Conservation (phyloP, 2,888 invertebrate genomes). For the Cistogaster globosa region DNA sequence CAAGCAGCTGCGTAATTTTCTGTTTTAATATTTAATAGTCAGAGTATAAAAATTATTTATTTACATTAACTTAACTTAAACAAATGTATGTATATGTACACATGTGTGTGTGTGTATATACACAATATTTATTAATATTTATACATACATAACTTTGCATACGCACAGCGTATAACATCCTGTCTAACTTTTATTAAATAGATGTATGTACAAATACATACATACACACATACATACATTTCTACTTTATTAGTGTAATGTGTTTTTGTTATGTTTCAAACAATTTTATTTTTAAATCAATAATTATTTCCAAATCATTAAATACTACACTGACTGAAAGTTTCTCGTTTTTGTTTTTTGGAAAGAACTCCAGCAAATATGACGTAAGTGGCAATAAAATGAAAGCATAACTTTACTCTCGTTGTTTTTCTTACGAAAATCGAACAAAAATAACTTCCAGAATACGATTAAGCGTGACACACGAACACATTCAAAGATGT, state of each 20-base stretch:
- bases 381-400: neutral
- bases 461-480: neutral
- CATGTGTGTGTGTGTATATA: neutral
- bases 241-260: neutral
- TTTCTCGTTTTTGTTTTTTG: neutral
- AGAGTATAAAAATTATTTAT: too few relatives aligned
- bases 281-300: conserved; percentile 56
- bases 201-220: neutral
- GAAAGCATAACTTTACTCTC: neutral
- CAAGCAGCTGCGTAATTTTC: conserved; percentile 1
- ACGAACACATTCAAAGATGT: too few relatives aligned
- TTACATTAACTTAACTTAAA: too few relatives aligned
- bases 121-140: neutral
- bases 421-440: neutral
- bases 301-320: conserved; percentile 72
- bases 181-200: too few relatives aligned
- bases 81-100: too few relatives aligned
- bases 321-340: conserved; percentile 42
- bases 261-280: conserved; percentile 17
- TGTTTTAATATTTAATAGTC: too few relatives aligned
- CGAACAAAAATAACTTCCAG: neutral
- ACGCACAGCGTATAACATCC: too few relatives aligned
- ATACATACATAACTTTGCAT: too few relatives aligned
- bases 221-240: too few relatives aligned
- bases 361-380: neutral